phyloP scores from a whole-genome alignment of 2,113 vertebrate species.

The Spea multiplicata region DNA sequence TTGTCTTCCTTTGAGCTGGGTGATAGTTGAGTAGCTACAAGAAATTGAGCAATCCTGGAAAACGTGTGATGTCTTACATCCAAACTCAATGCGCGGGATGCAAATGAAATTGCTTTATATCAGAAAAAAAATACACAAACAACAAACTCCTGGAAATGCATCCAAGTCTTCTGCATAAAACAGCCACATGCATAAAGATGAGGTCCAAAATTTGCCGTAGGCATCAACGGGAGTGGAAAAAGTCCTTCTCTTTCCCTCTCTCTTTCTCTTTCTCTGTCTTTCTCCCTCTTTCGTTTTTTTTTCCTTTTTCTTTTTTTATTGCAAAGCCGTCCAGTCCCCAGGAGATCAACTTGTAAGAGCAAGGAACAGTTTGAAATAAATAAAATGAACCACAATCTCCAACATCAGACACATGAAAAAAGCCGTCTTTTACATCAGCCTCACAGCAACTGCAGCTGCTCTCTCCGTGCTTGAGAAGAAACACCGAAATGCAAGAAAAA shows the following conservation, averaged over 20 bases:
- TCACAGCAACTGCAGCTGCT: conserved; percentile 38
- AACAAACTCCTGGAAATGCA: conserved; percentile 58
- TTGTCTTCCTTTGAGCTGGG: conserved; percentile 57
- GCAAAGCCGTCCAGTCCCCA: conserved; percentile 55
- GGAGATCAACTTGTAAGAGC: conserved; percentile 70
- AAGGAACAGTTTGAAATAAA: conserved; percentile 62
- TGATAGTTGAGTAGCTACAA: conserved; percentile 53
- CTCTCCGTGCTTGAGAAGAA: conserved; percentile 11
- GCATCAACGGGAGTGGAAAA: conserved; percentile 36
- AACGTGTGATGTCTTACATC: conserved; percentile 49
- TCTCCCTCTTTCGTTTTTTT: conserved; percentile 6
- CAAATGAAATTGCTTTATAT: conserved; percentile 50
- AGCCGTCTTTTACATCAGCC: conserved; percentile 25
- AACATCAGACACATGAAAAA: conserved; percentile 42
- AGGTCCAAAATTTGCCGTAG: conserved; percentile 51
- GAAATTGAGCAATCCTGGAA: conserved; percentile 52
- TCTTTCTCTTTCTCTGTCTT: background rate
- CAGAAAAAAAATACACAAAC: conserved; percentile 46
- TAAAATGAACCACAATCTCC: conserved; percentile 39
- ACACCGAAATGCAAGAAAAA: conserved; percentile 46
- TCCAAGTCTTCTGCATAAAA: conserved; percentile 50
- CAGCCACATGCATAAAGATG: conserved; percentile 49
- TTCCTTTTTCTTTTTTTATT: conserved; percentile 13
- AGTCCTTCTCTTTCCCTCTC: conserved; percentile 16
- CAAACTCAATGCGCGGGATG: conserved; percentile 54